Percentiles rank a stretch among this genome's conserved stretches.
Conservation (phyloP, 2,113 vertebrate genomes). For the Alethe diademata region DNA sequence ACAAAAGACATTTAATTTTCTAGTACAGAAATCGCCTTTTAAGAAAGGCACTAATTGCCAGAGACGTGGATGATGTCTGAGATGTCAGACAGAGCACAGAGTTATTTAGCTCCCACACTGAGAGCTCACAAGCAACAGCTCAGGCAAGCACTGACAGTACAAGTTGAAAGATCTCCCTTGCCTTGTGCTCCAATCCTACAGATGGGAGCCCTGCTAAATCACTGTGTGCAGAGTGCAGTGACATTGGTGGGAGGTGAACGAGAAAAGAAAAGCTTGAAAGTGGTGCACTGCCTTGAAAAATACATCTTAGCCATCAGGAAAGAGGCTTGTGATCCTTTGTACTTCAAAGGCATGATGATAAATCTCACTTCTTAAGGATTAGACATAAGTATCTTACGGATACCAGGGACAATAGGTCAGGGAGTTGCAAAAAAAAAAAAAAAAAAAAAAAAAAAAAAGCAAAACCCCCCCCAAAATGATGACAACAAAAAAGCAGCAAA, state of each 20-base stretch:
- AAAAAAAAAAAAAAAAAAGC: too few species aligned
- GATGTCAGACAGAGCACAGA: neutral
- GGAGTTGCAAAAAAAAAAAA: neutral
- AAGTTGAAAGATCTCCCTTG: neutral
- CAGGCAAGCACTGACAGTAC: neutral
- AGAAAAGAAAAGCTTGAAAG: neutral
- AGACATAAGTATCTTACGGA: neutral
- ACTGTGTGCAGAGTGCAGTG: neutral
- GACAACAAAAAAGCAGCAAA: neutral
- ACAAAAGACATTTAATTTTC: neutral
- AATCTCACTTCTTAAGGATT: conserved; percentile 39
- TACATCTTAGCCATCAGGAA: neutral
- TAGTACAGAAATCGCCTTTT: neutral
- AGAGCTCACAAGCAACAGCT: neutral
- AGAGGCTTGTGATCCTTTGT: neutral
- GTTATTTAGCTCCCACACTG: neutral
- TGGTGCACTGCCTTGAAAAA: neutral
- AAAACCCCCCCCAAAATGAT: too few species aligned
- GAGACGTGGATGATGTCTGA: neutral
- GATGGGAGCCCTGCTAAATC: neutral
- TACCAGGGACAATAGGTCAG: neutral
- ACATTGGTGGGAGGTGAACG: neutral
- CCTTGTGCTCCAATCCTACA: neutral
- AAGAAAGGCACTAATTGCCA: neutral
- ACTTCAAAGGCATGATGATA: conserved; percentile 20